These are phyloP conservation scores for Ophiodon elongatus DNA, from an alignment of 2,113 vertebrate species.

Conservation along the genomic window DNA sequence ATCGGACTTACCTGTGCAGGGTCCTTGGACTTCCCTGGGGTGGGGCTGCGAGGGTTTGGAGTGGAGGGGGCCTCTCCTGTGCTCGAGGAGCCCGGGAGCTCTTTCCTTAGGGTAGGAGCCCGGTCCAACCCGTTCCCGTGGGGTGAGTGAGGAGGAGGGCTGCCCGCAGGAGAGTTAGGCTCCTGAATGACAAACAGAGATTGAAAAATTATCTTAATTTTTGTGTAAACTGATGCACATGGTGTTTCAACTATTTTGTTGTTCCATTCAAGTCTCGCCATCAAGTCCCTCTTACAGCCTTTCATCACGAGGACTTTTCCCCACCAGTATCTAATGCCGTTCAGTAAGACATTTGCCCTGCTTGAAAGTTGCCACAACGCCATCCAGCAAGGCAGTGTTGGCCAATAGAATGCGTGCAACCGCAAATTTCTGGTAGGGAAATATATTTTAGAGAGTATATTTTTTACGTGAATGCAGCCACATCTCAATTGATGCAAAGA, in stretches of 20 bases:
- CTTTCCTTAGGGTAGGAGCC: slow-evolving; percentile 73
- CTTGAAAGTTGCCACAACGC: background rate
- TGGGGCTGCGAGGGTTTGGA: slow-evolving; percentile 82
- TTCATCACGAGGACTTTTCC: background rate
- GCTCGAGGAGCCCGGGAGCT: slow-evolving; percentile 84
- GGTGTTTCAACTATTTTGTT: background rate
- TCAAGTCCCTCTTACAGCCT: slow-evolving; percentile 5
- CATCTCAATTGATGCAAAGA: background rate
- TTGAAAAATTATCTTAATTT: slow-evolving; percentile 14
- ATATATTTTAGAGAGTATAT: no score
- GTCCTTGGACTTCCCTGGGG: slow-evolving; percentile 85
- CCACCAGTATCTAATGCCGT: background rate
- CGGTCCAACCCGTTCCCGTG: slow-evolving; percentile 84
- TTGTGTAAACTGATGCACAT: background rate
- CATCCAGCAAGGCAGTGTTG: background rate
- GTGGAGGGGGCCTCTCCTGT: slow-evolving; percentile 83
- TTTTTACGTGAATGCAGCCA: background rate
- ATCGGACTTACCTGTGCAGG: slow-evolving; percentile 78
- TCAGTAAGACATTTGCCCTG: background rate
- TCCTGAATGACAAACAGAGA: slow-evolving; percentile 81
- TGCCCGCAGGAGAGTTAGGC: slow-evolving; percentile 86
- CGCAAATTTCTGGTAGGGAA: background rate
- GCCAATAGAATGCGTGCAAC: background rate
- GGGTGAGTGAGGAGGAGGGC: slow-evolving; percentile 77
- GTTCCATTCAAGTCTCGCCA: background rate